Percentiles rank a stretch among this genome's conserved stretches.
Conservation (phyloP, 2,888 invertebrate species). For the Congeria kusceri region DNA sequence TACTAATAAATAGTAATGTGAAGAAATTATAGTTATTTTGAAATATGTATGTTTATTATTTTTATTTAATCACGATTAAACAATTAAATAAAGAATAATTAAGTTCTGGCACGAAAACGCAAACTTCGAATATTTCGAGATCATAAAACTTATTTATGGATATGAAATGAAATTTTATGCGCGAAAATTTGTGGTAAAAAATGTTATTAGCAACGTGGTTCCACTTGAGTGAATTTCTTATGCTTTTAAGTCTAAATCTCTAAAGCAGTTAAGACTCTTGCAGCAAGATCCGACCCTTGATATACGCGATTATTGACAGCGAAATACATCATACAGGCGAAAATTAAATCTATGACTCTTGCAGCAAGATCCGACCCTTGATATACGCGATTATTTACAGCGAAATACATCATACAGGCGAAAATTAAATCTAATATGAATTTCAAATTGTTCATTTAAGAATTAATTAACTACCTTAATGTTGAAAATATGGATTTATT, state of each 20-base stretch:
- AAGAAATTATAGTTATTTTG: too few relatives aligned
- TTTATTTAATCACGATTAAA: too few relatives aligned
- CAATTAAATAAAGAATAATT: too few relatives aligned
- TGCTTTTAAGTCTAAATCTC: background rate
- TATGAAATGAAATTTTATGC: too few relatives aligned
- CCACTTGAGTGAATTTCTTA: background rate
- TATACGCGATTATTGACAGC: slow-evolving; percentile 13
- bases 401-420: slow-evolving; percentile 18
- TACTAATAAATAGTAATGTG: too few relatives aligned
- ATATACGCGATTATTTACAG: slow-evolving; percentile 16
- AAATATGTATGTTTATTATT: too few relatives aligned
- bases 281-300: background rate
- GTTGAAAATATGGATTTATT: slow-evolving; percentile 38
- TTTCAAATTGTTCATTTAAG: slow-evolving; percentile 51
- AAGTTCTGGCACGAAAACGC: too few relatives aligned
- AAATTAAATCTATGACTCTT: slow-evolving; percentile 28
- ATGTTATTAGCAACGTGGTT: too few relatives aligned
- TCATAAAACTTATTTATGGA: too few relatives aligned
- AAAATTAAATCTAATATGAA: slow-evolving; percentile 38
- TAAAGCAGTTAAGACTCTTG: background rate
- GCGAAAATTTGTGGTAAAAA: too few relatives aligned
- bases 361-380: background rate
- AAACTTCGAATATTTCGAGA: too few relatives aligned
- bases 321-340: slow-evolving; percentile 20
- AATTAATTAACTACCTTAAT: slow-evolving; percentile 50